Evolutionary conservation across 2,113 vertebrate species (phyloP).

Genomic region (Gymnogyps californianus): DNA sequence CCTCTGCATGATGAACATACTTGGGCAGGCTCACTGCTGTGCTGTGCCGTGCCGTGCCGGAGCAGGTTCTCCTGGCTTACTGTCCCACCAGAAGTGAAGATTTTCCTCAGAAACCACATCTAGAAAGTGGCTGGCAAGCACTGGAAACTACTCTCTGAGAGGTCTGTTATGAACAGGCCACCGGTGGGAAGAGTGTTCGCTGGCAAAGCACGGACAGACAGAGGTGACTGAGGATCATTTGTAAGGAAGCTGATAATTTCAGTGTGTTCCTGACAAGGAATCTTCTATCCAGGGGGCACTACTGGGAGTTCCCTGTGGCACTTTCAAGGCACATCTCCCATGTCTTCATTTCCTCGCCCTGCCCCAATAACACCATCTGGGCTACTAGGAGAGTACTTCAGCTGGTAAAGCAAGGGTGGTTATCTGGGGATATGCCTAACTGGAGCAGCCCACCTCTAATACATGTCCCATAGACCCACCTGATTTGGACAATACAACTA

Average conservation of each 20-base stretch:
- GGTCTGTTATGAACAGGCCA: not conserved
- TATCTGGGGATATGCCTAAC: not conserved
- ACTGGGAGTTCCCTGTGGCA: rapidly evolving
- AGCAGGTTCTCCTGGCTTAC: not conserved
- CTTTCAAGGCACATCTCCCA: not conserved
- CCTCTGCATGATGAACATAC: not conserved
- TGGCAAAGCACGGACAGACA: rapidly evolving
- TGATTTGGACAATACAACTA: no score
- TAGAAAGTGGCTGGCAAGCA: not conserved
- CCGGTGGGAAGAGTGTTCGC: not conserved
- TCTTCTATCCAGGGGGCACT: not conserved
- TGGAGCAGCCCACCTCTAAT: not conserved
- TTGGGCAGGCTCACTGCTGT: not conserved
- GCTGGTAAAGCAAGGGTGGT: not conserved
- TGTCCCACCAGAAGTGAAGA: not conserved
- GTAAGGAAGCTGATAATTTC: not conserved
- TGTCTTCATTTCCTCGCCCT: not conserved
- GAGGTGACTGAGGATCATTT: not conserved
- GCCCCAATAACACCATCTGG: rapidly evolving
- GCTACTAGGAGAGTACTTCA: not conserved
- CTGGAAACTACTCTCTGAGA: not conserved
- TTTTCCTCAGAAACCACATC: not conserved
- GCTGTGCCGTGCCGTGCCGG: not conserved
- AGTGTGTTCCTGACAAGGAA: not conserved
- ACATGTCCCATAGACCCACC: not conserved